A percentile compares a stretch with the other conserved stretches of the same genome.
Evolutionary conservation across 2,797 vertebrate species (phyloP).

Genomic region (Amphiprion clarkii): DNA sequence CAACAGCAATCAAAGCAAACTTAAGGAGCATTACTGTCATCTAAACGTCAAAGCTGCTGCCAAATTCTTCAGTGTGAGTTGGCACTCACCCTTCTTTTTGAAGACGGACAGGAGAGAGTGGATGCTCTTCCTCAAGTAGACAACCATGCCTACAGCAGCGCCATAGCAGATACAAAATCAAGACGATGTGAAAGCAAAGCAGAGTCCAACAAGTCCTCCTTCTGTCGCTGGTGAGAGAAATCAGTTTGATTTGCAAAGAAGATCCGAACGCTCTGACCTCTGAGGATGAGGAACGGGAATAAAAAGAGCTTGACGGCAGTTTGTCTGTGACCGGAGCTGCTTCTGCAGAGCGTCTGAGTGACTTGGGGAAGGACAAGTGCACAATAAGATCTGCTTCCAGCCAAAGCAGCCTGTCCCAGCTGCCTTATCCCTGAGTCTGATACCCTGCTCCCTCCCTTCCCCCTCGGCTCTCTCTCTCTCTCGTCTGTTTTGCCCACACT

Average conservation of each 20-base stretch:
- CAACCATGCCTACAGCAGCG: conserved; percentile 87
- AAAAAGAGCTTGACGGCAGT: conserved; percentile 1
- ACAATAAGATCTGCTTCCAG: conserved; percentile 81
- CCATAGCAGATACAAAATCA: conserved; percentile 49
- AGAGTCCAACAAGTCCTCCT: conserved; percentile 17
- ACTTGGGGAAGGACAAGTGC: conserved; percentile 69
- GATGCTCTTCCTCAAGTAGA: conserved; percentile 91
- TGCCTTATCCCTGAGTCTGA: conserved; percentile 81
- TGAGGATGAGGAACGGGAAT: background rate
- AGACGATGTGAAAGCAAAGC: conserved; percentile 11
- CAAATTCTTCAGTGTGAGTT: conserved; percentile 20
- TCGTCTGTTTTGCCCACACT: conserved; percentile 40
- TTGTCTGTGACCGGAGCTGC: conserved; percentile 15
- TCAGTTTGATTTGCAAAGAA: background rate
- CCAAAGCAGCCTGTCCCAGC: conserved; percentile 78
- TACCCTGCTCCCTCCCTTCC: conserved; percentile 66
- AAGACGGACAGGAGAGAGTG: conserved; percentile 90
- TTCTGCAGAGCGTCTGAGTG: conserved; percentile 41
- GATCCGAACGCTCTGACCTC: conserved; percentile 28
- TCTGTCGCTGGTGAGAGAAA: conserved; percentile 15
- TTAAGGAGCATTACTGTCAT: conserved; percentile 4
- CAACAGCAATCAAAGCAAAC: background rate
- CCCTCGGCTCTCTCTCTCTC: conserved; percentile 31
- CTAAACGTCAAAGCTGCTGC: conserved; percentile 8
- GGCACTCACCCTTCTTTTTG: conserved; percentile 95